These are phyloP conservation scores for Pachyseris speciosa DNA, from an alignment of 64 coral and sea anemone species.

Conservation along the genomic window DNA sequence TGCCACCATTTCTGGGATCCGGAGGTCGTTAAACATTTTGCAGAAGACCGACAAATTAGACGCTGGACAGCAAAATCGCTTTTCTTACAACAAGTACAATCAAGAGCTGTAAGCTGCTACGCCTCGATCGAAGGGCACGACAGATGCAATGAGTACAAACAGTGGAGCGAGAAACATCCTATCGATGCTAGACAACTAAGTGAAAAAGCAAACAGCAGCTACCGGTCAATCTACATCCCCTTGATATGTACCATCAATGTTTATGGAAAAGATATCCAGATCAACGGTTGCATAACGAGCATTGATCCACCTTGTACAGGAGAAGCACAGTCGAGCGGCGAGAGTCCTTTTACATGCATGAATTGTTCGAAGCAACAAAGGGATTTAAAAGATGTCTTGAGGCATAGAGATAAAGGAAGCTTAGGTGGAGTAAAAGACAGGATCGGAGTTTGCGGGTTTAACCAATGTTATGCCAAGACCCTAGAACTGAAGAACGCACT, in stretches of 20 bases:
- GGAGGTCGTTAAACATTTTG: slow-evolving; percentile 42
- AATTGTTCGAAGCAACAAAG: slow-evolving; percentile 49
- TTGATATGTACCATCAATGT: background rate
- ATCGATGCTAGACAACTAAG: slow-evolving; percentile 36
- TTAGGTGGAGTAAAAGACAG: slow-evolving; percentile 24
- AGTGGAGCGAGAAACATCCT: slow-evolving; percentile 61
- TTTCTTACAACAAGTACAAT: slow-evolving; percentile 22
- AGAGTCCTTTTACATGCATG: slow-evolving; percentile 58
- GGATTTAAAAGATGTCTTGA: slow-evolving; percentile 35
- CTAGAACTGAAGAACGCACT: slow-evolving; percentile 10
- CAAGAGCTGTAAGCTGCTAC: slow-evolving; percentile 8
- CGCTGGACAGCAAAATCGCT: slow-evolving; percentile 27
- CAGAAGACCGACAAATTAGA: slow-evolving; percentile 28
- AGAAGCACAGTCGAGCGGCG: slow-evolving; percentile 10
- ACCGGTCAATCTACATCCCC: slow-evolving; percentile 39
- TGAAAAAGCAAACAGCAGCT: background rate
- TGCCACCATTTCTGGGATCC: slow-evolving; percentile 35
- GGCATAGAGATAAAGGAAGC: slow-evolving; percentile 9
- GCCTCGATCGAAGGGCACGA: slow-evolving; percentile 21
- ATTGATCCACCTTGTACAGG: slow-evolving; percentile 61
- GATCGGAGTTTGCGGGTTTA: slow-evolving; percentile 34
- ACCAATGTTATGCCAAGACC: slow-evolving; percentile 39
- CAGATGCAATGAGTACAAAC: slow-evolving; percentile 21
- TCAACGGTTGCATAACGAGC: slow-evolving; percentile 22
- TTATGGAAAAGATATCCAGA: slow-evolving; percentile 3